phyloP scores from a whole-genome alignment of 2,113 vertebrate species.

The Hemicordylus capensis region DNA sequence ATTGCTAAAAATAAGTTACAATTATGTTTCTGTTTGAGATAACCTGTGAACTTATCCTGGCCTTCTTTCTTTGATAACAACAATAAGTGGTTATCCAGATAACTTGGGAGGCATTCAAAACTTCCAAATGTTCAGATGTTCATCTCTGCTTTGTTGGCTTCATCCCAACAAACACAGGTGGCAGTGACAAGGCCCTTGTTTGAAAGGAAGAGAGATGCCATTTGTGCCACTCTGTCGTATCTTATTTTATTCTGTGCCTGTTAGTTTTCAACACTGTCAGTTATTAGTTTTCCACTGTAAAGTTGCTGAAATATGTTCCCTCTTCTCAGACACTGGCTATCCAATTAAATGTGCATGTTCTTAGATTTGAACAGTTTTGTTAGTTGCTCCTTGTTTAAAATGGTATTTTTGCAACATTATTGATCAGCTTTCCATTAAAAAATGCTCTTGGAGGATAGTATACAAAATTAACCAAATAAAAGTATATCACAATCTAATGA shows the following conservation, averaged over 20 bases:
- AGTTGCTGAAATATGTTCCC: not conserved
- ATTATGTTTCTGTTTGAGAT: not conserved
- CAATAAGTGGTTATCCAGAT: not conserved
- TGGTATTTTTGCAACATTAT: not conserved
- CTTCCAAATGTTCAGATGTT: not conserved
- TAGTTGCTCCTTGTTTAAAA: conserved; percentile 12
- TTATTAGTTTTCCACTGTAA: conserved; percentile 6
- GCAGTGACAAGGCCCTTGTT: not conserved
- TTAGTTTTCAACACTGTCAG: conserved; percentile 19
- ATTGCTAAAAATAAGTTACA: not conserved
- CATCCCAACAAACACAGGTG: not conserved
- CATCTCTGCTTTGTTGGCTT: not conserved
- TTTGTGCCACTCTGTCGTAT: not conserved
- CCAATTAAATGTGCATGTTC: conserved; percentile 3
- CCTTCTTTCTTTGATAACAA: not conserved
- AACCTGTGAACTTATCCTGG: not conserved
- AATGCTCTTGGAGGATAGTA: not conserved
- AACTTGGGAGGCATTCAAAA: not conserved
- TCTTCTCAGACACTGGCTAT: not conserved
- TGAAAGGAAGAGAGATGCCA: not conserved
- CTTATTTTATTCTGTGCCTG: not conserved
- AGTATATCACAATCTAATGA: not conserved
- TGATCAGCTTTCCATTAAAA: not conserved
- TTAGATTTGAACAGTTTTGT: not conserved
- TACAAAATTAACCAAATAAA: not conserved